Base-by-base conservation (phyloP, 2,113 vertebrate species). In the Athene noctua region DNA sequence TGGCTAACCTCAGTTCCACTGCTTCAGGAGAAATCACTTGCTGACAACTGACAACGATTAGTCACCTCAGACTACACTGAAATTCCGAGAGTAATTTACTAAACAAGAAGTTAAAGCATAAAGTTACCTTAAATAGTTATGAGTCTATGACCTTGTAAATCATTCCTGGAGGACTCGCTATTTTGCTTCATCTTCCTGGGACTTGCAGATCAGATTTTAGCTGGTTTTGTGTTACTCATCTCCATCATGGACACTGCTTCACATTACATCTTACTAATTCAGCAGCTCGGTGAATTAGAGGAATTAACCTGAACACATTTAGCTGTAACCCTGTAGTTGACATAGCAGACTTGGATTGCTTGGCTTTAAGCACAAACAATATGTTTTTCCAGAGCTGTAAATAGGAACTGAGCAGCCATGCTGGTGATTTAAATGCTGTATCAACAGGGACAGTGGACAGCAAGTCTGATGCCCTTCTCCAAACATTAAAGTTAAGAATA, bases 201-300 rank as follows among this genome's bases (percentile, higher is more conserved):
- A 61, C 66, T 47, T 5, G 4, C 10, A 73, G 94, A 61, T 29
- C 1, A 1, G 51, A 87, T 88, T 80, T 68, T 38, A 91, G 65
- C 73, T 73, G 92, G 91, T 91, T 94, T 96, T 95, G 92, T 89
- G 91, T 95, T 95, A 92, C 92, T 38, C 77, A 42, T 38, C 65
- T 71, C 75, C 71, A 94, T 6, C 59, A 5, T 3, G 40, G 71
- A 25, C 61, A 4, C 22, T 86, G 90, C 77, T 84, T 94, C 90
- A 95, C 67, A 15, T 86, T n/a, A 81, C 79, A 94, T 44, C 78
- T 80, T 86, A 78, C 88, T 71, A 91, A 86, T 80, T 46, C 90
- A 93, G 77, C 63, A 65, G 0, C 47, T 57, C 0, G 2, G n/a
- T 72, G 67, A 86, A 68, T 59, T 44, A 40, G 36, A 88, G 80